Base-by-base conservation (phyloP, 2,888 invertebrate species). In the Drosophila rubida region DNA sequence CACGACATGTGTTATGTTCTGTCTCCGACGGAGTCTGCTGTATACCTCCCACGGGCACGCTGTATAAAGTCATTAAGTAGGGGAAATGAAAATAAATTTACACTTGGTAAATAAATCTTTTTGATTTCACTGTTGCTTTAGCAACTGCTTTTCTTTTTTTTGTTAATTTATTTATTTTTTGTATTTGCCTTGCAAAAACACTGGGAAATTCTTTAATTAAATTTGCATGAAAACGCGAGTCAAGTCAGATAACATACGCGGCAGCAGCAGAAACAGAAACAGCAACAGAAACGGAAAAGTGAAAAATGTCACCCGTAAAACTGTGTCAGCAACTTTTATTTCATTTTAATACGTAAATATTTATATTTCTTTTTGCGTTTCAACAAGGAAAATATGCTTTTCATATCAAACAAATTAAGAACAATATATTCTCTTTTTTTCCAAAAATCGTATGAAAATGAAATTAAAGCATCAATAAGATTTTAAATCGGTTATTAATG, bases 71-170 rank as follows among this genome's bases (percentile, higher is more conserved):
- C 87, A 87, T 85, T 87, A 85, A 82, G 79, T 81, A 68, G 75
- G 75, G 78, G 68, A 81, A 81, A 72, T 75, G 79, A 78, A 87
- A 84, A 81, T 81, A 81, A 80, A 87, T 87, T 82, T 82, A 66
- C 82, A 85, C 82, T 81, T 70, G 87, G 87, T 82, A 87, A 87
- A 82, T 82, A 87, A 82, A 82, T 87, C 87, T 84, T 77, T 86
- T 80, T 86, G 80, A 83, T 86, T 87, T 75, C 76, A 48, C 55
- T 35, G 32, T 37, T 37, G 13, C 35, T 37, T 37, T 7, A 13
- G 14, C 35, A 37, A 7, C 41, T 51, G 45, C 1, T 39, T 48
- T 30, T 27, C 9, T 9, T 19, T 19, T 19, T 19, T 19, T 19
- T 19, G 19, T 41, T n/a, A n/a, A 23, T 35, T 32, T 53, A 41